Evolutionary conservation across 2,797 vertebrate genomes (phyloP).

Genomic region (Lepidocolaptes lacrymiger): DNA sequence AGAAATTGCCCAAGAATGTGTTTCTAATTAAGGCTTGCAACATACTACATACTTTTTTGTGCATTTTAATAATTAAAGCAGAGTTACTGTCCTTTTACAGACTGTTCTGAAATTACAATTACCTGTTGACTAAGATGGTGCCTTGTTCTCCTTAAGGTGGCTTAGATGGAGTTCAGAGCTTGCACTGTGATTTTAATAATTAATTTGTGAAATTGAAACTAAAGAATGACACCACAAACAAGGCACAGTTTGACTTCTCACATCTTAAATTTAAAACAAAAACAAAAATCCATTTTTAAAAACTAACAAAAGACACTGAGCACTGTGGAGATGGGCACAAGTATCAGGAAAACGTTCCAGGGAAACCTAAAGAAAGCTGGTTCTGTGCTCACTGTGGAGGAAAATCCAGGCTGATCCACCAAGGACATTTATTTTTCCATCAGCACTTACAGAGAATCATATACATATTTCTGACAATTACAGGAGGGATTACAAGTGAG

Average conservation of each 20-base stretch:
- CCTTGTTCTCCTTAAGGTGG: not conserved
- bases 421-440: not conserved
- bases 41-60: not conserved
- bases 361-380: not conserved
- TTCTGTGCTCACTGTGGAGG: not conserved
- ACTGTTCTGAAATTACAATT: not conserved
- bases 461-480: accelerated
- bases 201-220: not conserved
- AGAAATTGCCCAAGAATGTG: not conserved
- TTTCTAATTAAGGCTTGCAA: not conserved
- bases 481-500: not conserved
- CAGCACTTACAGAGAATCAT: not conserved
- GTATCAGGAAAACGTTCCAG: not conserved
- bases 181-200: not conserved
- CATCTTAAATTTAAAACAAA: not conserved
- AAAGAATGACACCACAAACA: not conserved
- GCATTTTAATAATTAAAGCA: not conserved
- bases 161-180: not conserved
- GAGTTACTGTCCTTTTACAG: not conserved
- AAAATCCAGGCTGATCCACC: not conserved
- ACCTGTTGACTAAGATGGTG: not conserved
- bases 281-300: not conserved
- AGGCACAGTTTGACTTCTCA: not conserved
- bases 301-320: not conserved
- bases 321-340: not conserved